Conservation (phyloP, 1,140 invertebrate genomes). For the Drosophila auraria region DNA sequence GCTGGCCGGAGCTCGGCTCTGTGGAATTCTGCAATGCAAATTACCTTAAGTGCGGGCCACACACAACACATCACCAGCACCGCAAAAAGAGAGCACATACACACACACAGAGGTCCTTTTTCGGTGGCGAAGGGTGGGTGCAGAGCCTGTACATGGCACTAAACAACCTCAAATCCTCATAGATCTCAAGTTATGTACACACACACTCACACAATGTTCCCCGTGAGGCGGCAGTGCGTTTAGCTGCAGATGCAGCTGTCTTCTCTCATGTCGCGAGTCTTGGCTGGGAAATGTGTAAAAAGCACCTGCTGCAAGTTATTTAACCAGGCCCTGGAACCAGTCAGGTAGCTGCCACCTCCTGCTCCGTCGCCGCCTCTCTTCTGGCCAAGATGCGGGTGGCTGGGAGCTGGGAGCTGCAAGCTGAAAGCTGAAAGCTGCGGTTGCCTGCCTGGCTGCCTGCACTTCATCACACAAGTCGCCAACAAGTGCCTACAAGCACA, state of each 20-base stretch:
- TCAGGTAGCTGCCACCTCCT: slow-evolving; percentile 11
- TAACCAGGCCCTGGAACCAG: slow-evolving; percentile 54
- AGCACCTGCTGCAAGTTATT: slow-evolving; percentile 83
- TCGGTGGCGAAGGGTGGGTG: background rate
- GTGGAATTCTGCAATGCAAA: slow-evolving; percentile 82
- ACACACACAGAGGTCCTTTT: slow-evolving; percentile 2
- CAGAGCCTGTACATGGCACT: slow-evolving; percentile 71
- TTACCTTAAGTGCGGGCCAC: slow-evolving; percentile 82
- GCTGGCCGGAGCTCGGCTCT: slow-evolving; percentile 64
- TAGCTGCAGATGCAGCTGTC: slow-evolving; percentile 65
- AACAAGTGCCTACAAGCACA: slow-evolving; percentile 61
- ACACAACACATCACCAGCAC: slow-evolving; percentile 76
- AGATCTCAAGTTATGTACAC: slow-evolving; percentile 81
- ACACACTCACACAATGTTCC: background rate
- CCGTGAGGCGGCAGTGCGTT: slow-evolving; percentile 22
- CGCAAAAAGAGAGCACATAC: slow-evolving; percentile 53
- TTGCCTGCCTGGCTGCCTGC: slow-evolving; percentile 48
- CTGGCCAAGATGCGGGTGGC: slow-evolving; percentile 60
- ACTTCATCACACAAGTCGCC: slow-evolving; percentile 77
- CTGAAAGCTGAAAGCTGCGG: slow-evolving; percentile 19
- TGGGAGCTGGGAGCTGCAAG: background rate
- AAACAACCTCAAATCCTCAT: slow-evolving; percentile 82
- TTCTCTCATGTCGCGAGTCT: slow-evolving; percentile 70
- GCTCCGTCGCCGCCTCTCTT: slow-evolving; percentile 19
- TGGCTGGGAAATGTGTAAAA: slow-evolving; percentile 77